Evolutionary conservation across 1,140 invertebrate species (phyloP).

Genomic region (Bombus waltoni): DNA sequence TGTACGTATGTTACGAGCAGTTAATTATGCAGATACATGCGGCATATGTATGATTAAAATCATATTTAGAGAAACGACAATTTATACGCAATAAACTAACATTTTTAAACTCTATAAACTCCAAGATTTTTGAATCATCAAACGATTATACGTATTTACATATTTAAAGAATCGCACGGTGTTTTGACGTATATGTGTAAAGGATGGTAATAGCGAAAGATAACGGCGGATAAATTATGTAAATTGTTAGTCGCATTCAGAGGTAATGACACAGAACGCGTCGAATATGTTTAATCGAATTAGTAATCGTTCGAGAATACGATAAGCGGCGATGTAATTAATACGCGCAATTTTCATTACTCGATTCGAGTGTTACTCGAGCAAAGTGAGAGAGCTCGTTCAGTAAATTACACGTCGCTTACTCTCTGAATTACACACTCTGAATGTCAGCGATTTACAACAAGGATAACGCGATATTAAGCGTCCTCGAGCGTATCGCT

Average conservation of each 20-base stretch:
- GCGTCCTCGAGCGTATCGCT: neutral
- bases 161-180: neutral
- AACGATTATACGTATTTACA: neutral
- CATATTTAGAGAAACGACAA: neutral
- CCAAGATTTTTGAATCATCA: neutral
- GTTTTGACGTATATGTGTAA: neutral
- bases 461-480: conserved; percentile 10
- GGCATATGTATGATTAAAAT: neutral
- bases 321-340: neutral
- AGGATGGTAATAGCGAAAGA: neutral
- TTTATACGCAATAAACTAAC: no score
- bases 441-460: conserved; percentile 1
- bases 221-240: neutral
- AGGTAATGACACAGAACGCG: neutral
- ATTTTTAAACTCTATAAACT: no score
- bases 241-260: neutral
- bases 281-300: conserved; percentile 13
- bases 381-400: neutral
- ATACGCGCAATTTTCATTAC: conserved; percentile 25
- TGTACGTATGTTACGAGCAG: neutral
- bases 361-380: neutral
- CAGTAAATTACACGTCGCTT: conserved; percentile 20
- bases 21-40: neutral
- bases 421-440: neutral
- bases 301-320: neutral